These are phyloP conservation scores for Taphrorychus bicolor DNA, from an alignment of 2,888 invertebrate species.

Conservation along the genomic window DNA sequence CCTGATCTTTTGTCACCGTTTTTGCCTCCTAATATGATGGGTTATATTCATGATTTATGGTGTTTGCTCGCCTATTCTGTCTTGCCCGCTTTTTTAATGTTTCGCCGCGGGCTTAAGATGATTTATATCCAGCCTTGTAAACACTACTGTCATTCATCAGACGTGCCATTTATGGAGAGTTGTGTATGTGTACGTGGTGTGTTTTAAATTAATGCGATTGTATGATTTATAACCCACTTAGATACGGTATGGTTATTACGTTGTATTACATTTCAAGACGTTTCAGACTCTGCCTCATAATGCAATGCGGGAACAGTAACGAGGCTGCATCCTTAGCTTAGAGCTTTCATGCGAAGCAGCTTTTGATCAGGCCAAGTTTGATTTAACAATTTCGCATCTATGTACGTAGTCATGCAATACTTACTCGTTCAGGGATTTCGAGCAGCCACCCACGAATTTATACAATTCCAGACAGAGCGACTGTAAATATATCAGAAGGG, in stretches of 20 bases:
- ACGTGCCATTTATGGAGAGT: not conserved
- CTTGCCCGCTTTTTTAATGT: constrained; percentile 7
- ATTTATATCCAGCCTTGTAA: not conserved
- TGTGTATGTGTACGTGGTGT: not conserved
- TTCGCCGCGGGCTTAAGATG: constrained; percentile 1
- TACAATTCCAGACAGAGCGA: not conserved
- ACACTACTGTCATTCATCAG: not conserved
- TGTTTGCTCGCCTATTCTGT: constrained; percentile 5
- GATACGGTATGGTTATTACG: no score
- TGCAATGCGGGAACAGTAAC: no score
- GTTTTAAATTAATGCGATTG: constrained; percentile 4
- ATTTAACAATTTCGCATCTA: not conserved
- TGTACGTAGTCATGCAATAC: no score
- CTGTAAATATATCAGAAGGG: constrained; percentile 1
- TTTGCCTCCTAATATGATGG: constrained; percentile 15
- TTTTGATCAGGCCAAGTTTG: not conserved
- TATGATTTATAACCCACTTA: not conserved
- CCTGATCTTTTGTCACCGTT: constrained; percentile 30
- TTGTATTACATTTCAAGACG: no score
- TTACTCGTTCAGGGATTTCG: no score
- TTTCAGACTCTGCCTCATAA: no score
- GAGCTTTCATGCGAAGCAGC: not conserved
- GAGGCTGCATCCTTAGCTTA: no score
- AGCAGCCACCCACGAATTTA: not conserved
- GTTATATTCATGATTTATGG: constrained; percentile 9